Evolutionary conservation across 1,140 invertebrate species (phyloP).

Genomic region (Drosophila auraria): DNA sequence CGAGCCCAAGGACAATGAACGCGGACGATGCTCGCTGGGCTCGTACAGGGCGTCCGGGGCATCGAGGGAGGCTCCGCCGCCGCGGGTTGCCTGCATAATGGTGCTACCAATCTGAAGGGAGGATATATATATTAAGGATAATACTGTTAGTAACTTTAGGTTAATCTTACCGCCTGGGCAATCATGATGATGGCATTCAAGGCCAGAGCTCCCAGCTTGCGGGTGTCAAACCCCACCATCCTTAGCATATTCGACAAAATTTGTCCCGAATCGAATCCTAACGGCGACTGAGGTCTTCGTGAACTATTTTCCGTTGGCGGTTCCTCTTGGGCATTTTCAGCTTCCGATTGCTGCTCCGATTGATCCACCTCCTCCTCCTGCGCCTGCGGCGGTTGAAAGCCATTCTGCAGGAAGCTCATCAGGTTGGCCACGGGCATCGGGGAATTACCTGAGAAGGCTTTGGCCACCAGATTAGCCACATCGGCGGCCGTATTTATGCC

Average conservation of each 20-base stretch:
- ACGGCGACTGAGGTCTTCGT: background rate
- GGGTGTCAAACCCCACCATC: constrained; percentile 90
- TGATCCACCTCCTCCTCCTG: constrained; percentile 32
- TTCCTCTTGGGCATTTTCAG: constrained; percentile 66
- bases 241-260: constrained; percentile 89
- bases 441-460: constrained; percentile 83
- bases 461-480: constrained; percentile 86
- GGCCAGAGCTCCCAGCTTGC: constrained; percentile 91
- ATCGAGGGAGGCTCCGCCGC: constrained; percentile 12
- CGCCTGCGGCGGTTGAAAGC: constrained; percentile 26
- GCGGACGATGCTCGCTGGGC: constrained; percentile 64
- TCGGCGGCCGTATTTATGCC: constrained; percentile 86
- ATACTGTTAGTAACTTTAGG: too few species aligned
- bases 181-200: constrained; percentile 93
- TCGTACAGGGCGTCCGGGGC: constrained; percentile 66
- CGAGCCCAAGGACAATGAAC: constrained; percentile 66
- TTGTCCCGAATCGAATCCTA: constrained; percentile 69
- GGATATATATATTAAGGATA: background rate
- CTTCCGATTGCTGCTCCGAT: constrained; percentile 43
- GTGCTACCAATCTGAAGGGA: constrained; percentile 68
- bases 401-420: constrained; percentile 60
- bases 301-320: constrained; percentile 38
- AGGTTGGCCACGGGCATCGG: constrained; percentile 43
- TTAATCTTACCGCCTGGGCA: constrained; percentile 91
- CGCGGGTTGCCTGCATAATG: constrained; percentile 56